phyloP scores from a whole-genome alignment of 2,797 vertebrate genomes.

The Chromobotia macracanthus region DNA sequence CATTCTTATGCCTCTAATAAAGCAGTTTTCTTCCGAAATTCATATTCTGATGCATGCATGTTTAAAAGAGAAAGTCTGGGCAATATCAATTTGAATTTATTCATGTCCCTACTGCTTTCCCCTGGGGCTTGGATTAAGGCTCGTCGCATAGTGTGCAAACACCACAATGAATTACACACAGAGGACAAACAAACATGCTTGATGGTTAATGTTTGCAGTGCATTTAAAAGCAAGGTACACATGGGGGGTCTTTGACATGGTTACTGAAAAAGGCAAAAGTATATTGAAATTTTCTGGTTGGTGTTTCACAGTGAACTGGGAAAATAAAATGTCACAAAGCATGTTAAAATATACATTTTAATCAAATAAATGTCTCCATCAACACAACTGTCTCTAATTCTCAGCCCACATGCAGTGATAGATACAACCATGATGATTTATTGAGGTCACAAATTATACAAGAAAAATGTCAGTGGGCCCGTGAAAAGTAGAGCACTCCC shows the following conservation, averaged over 20 bases:
- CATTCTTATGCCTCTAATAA: conserved; percentile 52
- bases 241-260: neutral
- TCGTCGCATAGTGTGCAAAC: conserved; percentile 51
- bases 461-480: neutral
- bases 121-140: conserved; percentile 44
- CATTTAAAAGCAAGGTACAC: conserved; percentile 16
- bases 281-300: neutral
- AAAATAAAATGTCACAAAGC: conserved; percentile 10
- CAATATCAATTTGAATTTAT: conserved; percentile 76
- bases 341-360: conserved; percentile 56
- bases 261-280: neutral
- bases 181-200: conserved; percentile 24
- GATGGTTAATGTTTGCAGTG: conserved; percentile 17
- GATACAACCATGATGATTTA: conserved; percentile 18
- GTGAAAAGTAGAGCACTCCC: conserved; percentile 10
- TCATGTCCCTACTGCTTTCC: conserved; percentile 58
- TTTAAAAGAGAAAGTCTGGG: conserved; percentile 63
- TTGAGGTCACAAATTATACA: conserved; percentile 26
- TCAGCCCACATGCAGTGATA: neutral
- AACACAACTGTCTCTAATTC: conserved; percentile 7
- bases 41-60: conserved; percentile 70
- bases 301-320: neutral
- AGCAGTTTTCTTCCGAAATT: conserved; percentile 61
- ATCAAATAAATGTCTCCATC: conserved; percentile 19
- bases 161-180: conserved; percentile 35